Base-by-base conservation (phyloP, 2,888 invertebrate genomes). In the Orthosia gothica region DNA sequence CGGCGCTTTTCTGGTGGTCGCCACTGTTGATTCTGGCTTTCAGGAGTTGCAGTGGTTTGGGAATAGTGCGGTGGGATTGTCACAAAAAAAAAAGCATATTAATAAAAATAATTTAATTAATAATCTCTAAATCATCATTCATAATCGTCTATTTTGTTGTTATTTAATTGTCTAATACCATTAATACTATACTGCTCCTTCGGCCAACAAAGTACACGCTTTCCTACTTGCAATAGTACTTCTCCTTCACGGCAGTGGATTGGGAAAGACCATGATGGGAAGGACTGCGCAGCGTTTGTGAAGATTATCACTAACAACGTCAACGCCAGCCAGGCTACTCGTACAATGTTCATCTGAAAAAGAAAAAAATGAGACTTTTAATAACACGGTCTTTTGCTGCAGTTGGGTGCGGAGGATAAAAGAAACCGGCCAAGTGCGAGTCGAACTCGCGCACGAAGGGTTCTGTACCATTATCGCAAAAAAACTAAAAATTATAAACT, bases 321-420 rank as follows among this genome's bases (percentile, higher is more conserved):
- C 47, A 80, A 16, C 11, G 80, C 3, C 47, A 68, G 23, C 49
- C 67, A 61, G 32, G 61, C 54, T 52, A 50, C 45, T 0, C 70
- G 64, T 50, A 52, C 26, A 5, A 72, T 5, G 18, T 68, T 54
- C 76, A 84, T 82, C 87, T 86, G 79, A 45, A 82, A 82, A 45
- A 23, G 0, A 16, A 40, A 32, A 57, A 52, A 54, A 3, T 32
- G 13, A 40, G 40, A 40, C 40, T n/a, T 64, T 23, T 9, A 0
- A 55, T 45, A 49, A 11, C 3, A 23, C 9, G 3, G 15, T 47
- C 40, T 16, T 45, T 52, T n/a, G 49, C 3, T 15, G 54, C 26
- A 32, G 4, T 64, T 4, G 12, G 2, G n/a, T 52, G 52, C 4
- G 9, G 5, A 47, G 23, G 4, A 49, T n/a, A 49, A 20, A n/a